Evolutionary conservation across 2,797 vertebrate genomes (phyloP).

Genomic region (Mergus octosetaceus): DNA sequence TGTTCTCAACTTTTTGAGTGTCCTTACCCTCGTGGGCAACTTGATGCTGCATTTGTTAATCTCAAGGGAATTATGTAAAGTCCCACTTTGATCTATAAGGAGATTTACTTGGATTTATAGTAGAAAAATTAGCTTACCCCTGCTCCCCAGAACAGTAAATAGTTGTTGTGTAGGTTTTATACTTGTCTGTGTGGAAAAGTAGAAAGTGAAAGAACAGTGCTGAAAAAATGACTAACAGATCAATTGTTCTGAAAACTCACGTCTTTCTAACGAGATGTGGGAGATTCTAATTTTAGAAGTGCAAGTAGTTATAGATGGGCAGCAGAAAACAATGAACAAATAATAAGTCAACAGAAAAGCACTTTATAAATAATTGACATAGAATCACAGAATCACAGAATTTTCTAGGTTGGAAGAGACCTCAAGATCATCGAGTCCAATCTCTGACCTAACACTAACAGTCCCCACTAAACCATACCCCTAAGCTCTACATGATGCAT

Average conservation of each 20-base stretch:
- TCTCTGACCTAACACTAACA: too few species aligned
- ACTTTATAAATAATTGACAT: neutral
- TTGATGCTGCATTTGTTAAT: neutral
- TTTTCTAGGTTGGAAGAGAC: too few species aligned
- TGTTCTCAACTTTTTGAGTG: neutral
- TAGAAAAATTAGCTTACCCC: neutral
- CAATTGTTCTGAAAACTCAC: neutral
- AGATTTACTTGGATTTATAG: neutral
- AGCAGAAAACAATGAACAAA: neutral
- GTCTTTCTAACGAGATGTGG: neutral
- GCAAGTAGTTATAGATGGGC: neutral
- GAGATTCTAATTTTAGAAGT: neutral
- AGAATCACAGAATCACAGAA: too few species aligned
- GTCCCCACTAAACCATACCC: too few species aligned
- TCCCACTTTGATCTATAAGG: neutral
- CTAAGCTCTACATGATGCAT: too few species aligned
- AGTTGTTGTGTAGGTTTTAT: neutral
- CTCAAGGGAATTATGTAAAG: neutral
- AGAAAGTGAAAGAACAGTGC: neutral
- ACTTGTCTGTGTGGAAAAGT: neutral
- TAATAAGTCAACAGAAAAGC: neutral
- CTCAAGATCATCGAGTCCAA: too few species aligned
- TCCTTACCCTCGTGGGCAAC: neutral
- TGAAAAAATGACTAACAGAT: neutral
- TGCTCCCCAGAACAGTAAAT: neutral